These are phyloP conservation scores for Liasis olivaceus DNA, from an alignment of 2,797 vertebrate species.

Conservation along the genomic window DNA sequence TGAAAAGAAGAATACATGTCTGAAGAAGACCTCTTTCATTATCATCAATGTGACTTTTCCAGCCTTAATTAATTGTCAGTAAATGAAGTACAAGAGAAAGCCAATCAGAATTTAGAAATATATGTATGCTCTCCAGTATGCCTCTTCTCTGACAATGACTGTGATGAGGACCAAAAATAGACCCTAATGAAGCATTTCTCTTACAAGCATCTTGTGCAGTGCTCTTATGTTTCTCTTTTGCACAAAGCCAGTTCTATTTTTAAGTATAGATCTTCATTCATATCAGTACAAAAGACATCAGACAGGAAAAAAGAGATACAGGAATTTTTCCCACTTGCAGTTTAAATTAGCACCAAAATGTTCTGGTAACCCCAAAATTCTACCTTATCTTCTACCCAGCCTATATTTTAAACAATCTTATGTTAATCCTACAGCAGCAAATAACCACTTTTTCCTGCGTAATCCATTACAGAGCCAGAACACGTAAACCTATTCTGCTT, in stretches of 20 bases:
- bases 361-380: too few relatives aligned
- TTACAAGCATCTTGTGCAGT: constrained; percentile 23
- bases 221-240: not conserved
- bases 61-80: constrained; percentile 17
- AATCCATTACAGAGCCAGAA: too few relatives aligned
- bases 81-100: not conserved
- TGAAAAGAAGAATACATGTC: constrained; percentile 31
- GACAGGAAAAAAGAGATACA: not conserved
- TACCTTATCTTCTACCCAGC: too few relatives aligned
- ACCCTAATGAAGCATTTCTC: constrained; percentile 36
- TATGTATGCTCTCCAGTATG: constrained; percentile 21
- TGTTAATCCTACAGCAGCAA: too few relatives aligned
- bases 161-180: constrained; percentile 30
- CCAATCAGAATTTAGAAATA: constrained; percentile 24
- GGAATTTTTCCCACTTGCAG: too few relatives aligned
- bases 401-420: too few relatives aligned
- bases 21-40: constrained; percentile 21
- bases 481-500: too few relatives aligned
- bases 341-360: too few relatives aligned
- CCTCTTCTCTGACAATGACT: constrained; percentile 28
- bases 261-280: not conserved
- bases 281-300: not conserved
- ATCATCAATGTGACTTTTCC: constrained; percentile 18
- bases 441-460: too few relatives aligned
- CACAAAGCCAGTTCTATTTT: not conserved